Evolutionary conservation across 2,888 invertebrate genomes (phyloP).

Genomic region (Trissolcus japonicus): DNA sequence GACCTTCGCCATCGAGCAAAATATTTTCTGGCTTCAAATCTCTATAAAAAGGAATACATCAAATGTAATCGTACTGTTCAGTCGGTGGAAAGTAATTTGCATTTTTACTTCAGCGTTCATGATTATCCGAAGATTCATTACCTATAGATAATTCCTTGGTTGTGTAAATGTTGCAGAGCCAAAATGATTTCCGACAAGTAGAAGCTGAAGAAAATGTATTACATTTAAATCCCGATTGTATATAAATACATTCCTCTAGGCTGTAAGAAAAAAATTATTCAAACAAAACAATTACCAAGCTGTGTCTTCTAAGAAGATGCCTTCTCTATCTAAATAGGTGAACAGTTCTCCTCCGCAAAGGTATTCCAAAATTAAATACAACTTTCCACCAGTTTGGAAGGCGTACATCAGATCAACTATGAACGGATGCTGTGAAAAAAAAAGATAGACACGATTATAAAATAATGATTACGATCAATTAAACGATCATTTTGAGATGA

Average conservation of each 20-base stretch:
- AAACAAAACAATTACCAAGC: conserved; percentile 24
- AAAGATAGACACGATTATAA: background rate
- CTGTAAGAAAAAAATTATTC: too few relatives aligned
- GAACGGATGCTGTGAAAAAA: conserved; percentile 95
- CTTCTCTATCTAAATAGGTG: conserved; percentile 99
- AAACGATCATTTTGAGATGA: background rate
- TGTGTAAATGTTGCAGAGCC: conserved; percentile 98
- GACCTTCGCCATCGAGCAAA: conserved; percentile 94
- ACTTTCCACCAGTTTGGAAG: conserved; percentile 99
- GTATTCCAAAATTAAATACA: conserved; percentile 99
- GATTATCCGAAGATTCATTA: conserved; percentile 10
- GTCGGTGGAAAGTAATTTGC: too few relatives aligned
- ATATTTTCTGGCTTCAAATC: conserved; percentile 99
- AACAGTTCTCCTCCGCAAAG: conserved; percentile 99
- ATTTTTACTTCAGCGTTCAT: too few relatives aligned
- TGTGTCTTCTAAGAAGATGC: conserved; percentile 94
- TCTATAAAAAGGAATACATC: conserved; percentile 16
- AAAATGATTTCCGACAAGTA: conserved; percentile 98
- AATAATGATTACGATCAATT: background rate
- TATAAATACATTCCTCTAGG: too few relatives aligned
- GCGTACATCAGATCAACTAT: conserved; percentile 99
- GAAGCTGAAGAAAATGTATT: conserved; percentile 81
- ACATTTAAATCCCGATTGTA: too few relatives aligned
- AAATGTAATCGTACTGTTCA: background rate
- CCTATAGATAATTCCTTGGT: conserved; percentile 94